Base-by-base conservation (phyloP, 2,113 vertebrate species). In the Poicephalus meyeri region DNA sequence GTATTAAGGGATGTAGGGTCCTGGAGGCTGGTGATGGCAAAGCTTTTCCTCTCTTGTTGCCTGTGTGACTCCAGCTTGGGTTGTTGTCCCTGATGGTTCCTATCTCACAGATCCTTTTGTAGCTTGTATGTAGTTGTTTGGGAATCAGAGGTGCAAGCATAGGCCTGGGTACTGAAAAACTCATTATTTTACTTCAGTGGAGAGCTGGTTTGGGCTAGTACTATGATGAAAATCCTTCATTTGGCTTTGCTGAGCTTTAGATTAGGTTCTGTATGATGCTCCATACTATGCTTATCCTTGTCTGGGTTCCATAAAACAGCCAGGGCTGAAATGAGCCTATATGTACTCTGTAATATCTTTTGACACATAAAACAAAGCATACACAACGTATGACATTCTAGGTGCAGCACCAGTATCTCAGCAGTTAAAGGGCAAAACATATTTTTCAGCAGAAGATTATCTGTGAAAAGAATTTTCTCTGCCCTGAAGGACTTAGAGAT, bases 71-170 rank as follows among this genome's bases (percentile, higher is more conserved):
- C 13, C 21, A 46, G 35, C 55, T 42, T 29, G 37, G 13, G 8
- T 66, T 6, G 1, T 41, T 0, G 3, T 81, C 52, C 70, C 63
- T 15, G 26, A 9, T 31, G 77, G 35, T n/a, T 96, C 50, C 33
- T 3, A 13, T 49, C 2, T 44, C 0, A 0, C 18, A 37, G 37
- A 55, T 78, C n/a, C 1, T 1, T 83, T 46, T 52, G 53, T 37
- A 53, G 61, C 47, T 73, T 1, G 0, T 37, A 24, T 1, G 0
- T 0, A 3, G 49, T 18, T 33, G 4, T n/a, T 55, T 61, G 64
- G 58, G 72, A 23, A 63, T 42, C 14, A 10, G 50, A 35, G 50
- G 11, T 28, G 24, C 2, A 2, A 26, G 14, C n/a, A 37, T 7
- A 26, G 42, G 55, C 42, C 29, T 68, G 63, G 28, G n/a, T 25